These are phyloP conservation scores for Rafetus swinhoei DNA, from an alignment of 2,113 vertebrate genomes.

Conservation along the genomic window DNA sequence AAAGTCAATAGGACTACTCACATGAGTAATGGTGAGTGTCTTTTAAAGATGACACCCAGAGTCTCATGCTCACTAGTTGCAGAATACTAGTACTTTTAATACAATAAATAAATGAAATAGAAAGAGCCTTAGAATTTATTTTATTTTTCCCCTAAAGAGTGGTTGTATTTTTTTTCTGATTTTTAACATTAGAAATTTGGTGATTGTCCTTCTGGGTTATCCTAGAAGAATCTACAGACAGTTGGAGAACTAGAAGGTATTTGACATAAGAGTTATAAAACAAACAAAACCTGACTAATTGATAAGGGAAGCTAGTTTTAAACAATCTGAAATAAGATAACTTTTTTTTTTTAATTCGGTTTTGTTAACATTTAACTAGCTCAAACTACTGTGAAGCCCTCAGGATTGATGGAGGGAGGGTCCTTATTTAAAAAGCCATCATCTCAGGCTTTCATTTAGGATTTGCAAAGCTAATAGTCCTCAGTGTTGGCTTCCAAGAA, in stretches of 20 bases:
- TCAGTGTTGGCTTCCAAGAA: neutral
- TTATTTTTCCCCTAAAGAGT: neutral
- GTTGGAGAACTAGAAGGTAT: neutral
- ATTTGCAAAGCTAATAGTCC: neutral
- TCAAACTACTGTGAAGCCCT: rapidly evolving
- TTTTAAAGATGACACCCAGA: neutral
- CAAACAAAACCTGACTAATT: neutral
- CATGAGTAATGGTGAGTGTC: neutral
- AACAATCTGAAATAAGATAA: neutral
- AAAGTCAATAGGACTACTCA: neutral
- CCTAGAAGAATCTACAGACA: neutral
- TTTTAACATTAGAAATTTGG: neutral
- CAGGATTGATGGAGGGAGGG: neutral
- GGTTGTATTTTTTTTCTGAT: neutral
- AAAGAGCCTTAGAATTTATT: neutral
- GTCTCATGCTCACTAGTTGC: neutral
- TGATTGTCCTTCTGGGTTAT: neutral
- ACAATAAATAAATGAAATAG: neutral
- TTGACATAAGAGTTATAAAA: neutral
- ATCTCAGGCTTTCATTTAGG: neutral
- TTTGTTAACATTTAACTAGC: neutral
- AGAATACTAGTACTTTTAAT: neutral
- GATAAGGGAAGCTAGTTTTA: neutral
- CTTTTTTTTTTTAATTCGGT: neutral
- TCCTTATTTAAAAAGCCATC: neutral